Evolutionary conservation across 1,140 invertebrate species (phyloP), one percentile per base, ranked within the genome.

Genomic region (Acromyrmex echinatior): DNA sequence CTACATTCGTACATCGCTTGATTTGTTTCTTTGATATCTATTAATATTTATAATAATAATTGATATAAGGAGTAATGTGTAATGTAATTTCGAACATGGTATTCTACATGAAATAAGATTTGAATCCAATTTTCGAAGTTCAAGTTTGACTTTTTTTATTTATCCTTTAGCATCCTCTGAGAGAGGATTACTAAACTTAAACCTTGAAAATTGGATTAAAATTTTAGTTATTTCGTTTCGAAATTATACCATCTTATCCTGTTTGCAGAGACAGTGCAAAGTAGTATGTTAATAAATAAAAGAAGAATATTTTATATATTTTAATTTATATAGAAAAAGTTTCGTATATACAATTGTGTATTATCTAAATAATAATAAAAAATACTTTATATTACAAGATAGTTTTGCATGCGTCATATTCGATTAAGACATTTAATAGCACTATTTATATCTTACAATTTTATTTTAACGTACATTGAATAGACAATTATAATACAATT

Each of bases 291-390:
- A 25, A 25, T 49, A 51, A 66, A 14, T 39, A 35, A 31, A 74
- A 65, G 4, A 2, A 7, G 31, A 31, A 63, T n/a, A 73, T 82
- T 51, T n/a, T n/a, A 35, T 35, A 18, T 25, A 31, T 45, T 63
- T 78, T 12, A 45, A 63, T 53, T 28, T 18, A 63, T 51, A 66
- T 66, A n/a, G 45, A 25, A 70, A 45, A 79, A 65, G 6, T 66
- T 35, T 35, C 5, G 0, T 18, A 56, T 18, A 60, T 51, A 51
- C 45, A 68, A 66, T 66, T 62, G 14, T 6, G 4, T 39, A 80
- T 0, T 68, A 45, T 35, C 39, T n/a, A 28, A 28, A 66, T 58
- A 66, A 2, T 28, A 5, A 56, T 80, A 53, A 28, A 74, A 82
- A 73, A 25, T 45, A 62, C 10, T 58, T 28, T 12, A 16, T 28